Evolutionary conservation across 2,797 vertebrate species (phyloP), one percentile per base, ranked within the genome.

Genomic region (Scarus forsteni): DNA sequence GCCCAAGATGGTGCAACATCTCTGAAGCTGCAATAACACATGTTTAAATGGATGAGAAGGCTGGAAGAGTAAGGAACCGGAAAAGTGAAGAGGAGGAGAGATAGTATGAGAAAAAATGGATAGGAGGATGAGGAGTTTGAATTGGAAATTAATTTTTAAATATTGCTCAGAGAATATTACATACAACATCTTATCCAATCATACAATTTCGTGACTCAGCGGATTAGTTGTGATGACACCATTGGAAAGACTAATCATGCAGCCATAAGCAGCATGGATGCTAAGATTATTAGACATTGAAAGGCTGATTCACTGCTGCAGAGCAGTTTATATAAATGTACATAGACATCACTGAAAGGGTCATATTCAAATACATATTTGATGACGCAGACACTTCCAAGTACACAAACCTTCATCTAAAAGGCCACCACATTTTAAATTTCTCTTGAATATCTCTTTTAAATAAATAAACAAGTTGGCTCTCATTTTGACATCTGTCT

Each of bases 1-100:
- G 14, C 51, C 11, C 7, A 19, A 45, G 59, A 64, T 79, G 75
- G 79, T 64, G 82, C 34, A 70, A 67, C 42, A 3, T 50, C 27
- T 66, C 34, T 35, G 51, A 46, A 75, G 38, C 43, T 58, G 51
- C 60, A n/a, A 19, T 50, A 18, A 35, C 60, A 40, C 60, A 70
- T 69, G 50, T 70, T 70, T 14, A 46, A 56, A 50, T 50, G 65
- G 38, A 70, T 35, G 53, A 60, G 35, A 46, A 15, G 15, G n/a
- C 60, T 9, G 19, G 58, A 35, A 10, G 45, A 62, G 27, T 42
- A 13, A 19, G 56, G 13, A 64, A n/a, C 18, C 15, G 15, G 44
- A 19, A 16, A 7, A 8, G 35, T 13, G 38, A 14, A 46, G 49
- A 35, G 14, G 43, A 50, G 38, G 10, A 42, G n/a, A 14, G 14